Evolutionary conservation across 1,140 invertebrate species (phyloP).

Genomic region (Drosophila arawakana): DNA sequence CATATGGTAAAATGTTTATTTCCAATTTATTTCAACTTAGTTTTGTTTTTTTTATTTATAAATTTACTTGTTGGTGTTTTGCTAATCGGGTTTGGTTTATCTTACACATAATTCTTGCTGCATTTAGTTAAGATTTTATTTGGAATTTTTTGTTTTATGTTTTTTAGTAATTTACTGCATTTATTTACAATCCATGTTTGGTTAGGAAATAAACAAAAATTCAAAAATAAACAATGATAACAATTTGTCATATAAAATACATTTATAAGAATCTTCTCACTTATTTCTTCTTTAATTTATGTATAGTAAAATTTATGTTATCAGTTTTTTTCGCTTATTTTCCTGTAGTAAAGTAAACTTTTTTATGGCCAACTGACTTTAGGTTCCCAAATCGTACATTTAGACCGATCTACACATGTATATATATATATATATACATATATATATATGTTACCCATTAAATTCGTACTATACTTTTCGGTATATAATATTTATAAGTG

Average conservation of each 20-base stretch:
- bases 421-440: background rate
- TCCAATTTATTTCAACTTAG: slow-evolving; percentile 36
- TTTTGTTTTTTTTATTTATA: slow-evolving; percentile 51
- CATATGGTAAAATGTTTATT: slow-evolving; percentile 62
- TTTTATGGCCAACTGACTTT: slow-evolving; percentile 60
- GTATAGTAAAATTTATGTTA: slow-evolving; percentile 38
- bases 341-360: slow-evolving; percentile 66
- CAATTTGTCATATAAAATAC: slow-evolving; percentile 58
- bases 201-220: slow-evolving; percentile 13
- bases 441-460: slow-evolving; percentile 51
- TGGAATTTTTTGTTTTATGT: slow-evolving; percentile 12
- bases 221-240: slow-evolving; percentile 48
- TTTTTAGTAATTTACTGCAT: slow-evolving; percentile 49
- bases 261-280: slow-evolving; percentile 67
- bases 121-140: slow-evolving; percentile 55
- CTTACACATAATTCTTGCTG: slow-evolving; percentile 22
- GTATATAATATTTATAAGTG: slow-evolving; percentile 19
- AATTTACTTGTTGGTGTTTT: slow-evolving; percentile 29
- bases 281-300: slow-evolving; percentile 17
- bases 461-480: slow-evolving; percentile 57
- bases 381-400: slow-evolving; percentile 41
- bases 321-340: slow-evolving; percentile 45
- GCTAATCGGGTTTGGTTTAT: slow-evolving; percentile 24
- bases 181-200: slow-evolving; percentile 23
- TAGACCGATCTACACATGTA: slow-evolving; percentile 49